Evolutionary conservation across 2,113 vertebrate genomes (phyloP).

Genomic region (Sus scrofa): DNA sequence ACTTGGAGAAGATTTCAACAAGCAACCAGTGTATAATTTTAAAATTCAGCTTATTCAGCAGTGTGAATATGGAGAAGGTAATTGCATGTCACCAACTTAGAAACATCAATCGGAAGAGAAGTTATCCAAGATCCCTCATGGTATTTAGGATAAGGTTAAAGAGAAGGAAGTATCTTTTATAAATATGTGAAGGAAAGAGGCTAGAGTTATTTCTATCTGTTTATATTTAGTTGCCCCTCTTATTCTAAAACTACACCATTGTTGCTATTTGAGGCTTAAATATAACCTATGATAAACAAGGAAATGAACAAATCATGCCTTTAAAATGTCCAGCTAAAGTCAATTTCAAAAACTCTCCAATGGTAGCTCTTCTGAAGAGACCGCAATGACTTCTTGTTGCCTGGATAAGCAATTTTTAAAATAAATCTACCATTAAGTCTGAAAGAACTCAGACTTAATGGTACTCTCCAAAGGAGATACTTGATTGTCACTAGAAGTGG

Average conservation of each 20-base stretch:
- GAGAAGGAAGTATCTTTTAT: slow-evolving; percentile 68
- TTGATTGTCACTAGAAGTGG: slow-evolving; percentile 52
- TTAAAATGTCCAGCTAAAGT: slow-evolving; percentile 58
- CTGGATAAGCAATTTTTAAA: slow-evolving; percentile 32
- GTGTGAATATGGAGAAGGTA: slow-evolving; percentile 76
- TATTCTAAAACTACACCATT: slow-evolving; percentile 68
- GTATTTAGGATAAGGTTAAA: slow-evolving; percentile 76
- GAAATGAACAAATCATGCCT: slow-evolving; percentile 58
- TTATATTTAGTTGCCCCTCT: slow-evolving; percentile 73
- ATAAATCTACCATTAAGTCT: slow-evolving; percentile 27
- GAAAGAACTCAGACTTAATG: not conserved
- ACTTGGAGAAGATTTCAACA: slow-evolving; percentile 73
- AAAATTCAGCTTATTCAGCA: slow-evolving; percentile 80
- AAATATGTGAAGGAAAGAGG: slow-evolving; percentile 64
- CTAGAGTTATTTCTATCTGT: slow-evolving; percentile 51
- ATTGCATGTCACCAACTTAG: slow-evolving; percentile 82
- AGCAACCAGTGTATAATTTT: slow-evolving; percentile 75
- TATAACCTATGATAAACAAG: slow-evolving; percentile 58
- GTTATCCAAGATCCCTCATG: slow-evolving; percentile 62
- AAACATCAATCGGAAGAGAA: slow-evolving; percentile 77
- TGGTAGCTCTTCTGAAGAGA: not conserved
- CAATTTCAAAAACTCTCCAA: slow-evolving; percentile 67
- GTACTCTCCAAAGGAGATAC: not conserved
- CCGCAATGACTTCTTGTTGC: slow-evolving; percentile 23
- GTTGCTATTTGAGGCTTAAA: slow-evolving; percentile 71